Conservation (phyloP, 2,888 invertebrate genomes). For the Malthinus flaveolus region DNA sequence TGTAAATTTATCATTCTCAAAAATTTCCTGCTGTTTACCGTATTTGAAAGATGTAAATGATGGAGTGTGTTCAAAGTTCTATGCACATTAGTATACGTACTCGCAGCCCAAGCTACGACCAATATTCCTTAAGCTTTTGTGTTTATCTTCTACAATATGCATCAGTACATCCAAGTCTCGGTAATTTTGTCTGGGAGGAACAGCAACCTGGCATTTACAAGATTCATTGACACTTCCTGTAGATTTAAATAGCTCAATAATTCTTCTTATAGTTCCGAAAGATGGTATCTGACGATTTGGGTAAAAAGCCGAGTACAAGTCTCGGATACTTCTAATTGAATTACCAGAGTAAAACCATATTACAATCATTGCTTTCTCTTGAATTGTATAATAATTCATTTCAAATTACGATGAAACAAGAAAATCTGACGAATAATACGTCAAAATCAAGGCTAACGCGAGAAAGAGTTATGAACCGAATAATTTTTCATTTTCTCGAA, state of each 20-base stretch:
- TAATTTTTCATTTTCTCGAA: neutral
- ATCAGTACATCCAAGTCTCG: neutral
- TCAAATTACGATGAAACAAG: neutral
- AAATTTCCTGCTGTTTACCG: neutral
- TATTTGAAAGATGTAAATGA: neutral
- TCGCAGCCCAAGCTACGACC: neutral
- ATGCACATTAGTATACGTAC: neutral
- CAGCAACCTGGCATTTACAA: neutral
- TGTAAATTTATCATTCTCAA: neutral
- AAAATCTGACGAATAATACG: neutral
- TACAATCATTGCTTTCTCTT: neutral
- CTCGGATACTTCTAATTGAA: neutral
- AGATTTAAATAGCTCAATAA: neutral
- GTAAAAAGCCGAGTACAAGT: neutral
- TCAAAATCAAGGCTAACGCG: neutral
- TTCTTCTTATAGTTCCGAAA: neutral
- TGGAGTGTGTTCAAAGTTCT: neutral
- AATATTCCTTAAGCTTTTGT: neutral
- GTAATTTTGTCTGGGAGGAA: neutral
- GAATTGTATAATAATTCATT: neutral
- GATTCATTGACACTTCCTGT: neutral
- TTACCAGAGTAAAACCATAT: neutral
- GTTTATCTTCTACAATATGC: neutral
- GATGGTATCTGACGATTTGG: neutral
- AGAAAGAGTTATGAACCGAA: neutral